phyloP scores from a whole-genome alignment of 2,888 invertebrate species.

The Cephus nigrinus region DNA sequence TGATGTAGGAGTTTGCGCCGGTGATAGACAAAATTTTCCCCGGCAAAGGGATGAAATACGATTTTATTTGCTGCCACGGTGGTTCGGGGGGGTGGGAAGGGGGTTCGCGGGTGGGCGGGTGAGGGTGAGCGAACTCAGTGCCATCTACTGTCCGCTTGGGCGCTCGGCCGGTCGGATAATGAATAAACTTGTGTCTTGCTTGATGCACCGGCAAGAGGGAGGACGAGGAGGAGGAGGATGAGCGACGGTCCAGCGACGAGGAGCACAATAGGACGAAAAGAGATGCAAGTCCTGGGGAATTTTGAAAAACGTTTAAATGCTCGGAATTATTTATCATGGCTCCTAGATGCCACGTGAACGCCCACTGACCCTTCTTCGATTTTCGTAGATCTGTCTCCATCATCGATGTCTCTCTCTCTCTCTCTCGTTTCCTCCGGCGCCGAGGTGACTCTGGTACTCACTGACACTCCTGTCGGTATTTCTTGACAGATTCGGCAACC shows the following conservation, averaged over 20 bases:
- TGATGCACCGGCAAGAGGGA: background rate
- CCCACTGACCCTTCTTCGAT: background rate
- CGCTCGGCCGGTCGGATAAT: slow-evolving; percentile 43
- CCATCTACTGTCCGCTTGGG: slow-evolving; percentile 44
- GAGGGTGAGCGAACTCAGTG: slow-evolving; percentile 47
- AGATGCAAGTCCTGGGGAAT: background rate
- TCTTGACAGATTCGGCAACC: background rate
- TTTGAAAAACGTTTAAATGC: background rate
- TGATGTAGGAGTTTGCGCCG: slow-evolving; percentile 61
- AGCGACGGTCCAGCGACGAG: background rate
- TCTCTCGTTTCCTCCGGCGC: slow-evolving; percentile 20
- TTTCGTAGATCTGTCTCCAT: background rate
- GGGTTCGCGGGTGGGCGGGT: background rate
- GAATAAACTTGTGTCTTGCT: slow-evolving; percentile 50
- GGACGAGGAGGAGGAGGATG: background rate
- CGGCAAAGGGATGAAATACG: slow-evolving; percentile 63
- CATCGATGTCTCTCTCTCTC: slow-evolving; percentile 13
- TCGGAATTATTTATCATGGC: background rate
- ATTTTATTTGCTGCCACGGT: slow-evolving; percentile 61
- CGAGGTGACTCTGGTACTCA: background rate
- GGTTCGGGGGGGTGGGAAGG: slow-evolving; percentile 39
- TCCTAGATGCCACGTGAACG: background rate
- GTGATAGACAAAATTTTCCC: slow-evolving; percentile 57
- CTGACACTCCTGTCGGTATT: background rate
- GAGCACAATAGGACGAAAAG: background rate